phyloP scores from a whole-genome alignment of 2,888 invertebrate species.

The Nebria salina region DNA sequence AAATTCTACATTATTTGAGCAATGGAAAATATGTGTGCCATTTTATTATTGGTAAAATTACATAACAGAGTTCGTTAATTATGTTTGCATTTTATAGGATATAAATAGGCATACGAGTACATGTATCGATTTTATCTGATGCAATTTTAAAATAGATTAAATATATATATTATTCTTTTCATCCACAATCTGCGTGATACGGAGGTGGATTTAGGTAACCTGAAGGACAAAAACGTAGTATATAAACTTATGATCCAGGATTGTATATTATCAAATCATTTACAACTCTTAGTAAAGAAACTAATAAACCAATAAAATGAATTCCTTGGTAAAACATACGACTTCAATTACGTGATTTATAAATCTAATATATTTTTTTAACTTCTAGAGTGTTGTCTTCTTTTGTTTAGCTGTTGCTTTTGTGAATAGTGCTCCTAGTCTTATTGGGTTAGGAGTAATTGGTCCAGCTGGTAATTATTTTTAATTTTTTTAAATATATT shows the following conservation, averaged over 20 bases:
- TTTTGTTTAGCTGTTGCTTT: conserved; percentile 17
- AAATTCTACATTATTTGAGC: neutral
- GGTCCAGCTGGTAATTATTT: conserved; percentile 21
- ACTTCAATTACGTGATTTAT: neutral
- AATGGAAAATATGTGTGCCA: neutral
- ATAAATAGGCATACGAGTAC: neutral
- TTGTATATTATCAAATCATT: conserved; percentile 9
- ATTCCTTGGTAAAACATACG: conserved; percentile 19
- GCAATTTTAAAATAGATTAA: conserved; percentile 36
- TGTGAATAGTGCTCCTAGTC: conserved; percentile 2
- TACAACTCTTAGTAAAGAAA: conserved; percentile 12
- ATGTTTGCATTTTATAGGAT: neutral
- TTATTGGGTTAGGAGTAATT: conserved; percentile 19
- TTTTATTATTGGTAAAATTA: neutral
- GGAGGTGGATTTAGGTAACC: neutral
- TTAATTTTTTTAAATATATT: neutral
- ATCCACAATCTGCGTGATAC: conserved; percentile 10
- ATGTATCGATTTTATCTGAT: conserved; percentile 21
- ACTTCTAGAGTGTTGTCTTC: conserved; percentile 23
- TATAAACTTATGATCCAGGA: conserved; percentile 29
- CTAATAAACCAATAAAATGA: conserved; percentile 27
- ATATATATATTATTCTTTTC: conserved; percentile 2
- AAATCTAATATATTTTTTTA: neutral
- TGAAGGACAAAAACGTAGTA: conserved; percentile 23
- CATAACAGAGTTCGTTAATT: neutral